Evolutionary conservation across 92 coral and sea anemone genomes (phyloP).

Genomic region (Palythoa grandiflora): DNA sequence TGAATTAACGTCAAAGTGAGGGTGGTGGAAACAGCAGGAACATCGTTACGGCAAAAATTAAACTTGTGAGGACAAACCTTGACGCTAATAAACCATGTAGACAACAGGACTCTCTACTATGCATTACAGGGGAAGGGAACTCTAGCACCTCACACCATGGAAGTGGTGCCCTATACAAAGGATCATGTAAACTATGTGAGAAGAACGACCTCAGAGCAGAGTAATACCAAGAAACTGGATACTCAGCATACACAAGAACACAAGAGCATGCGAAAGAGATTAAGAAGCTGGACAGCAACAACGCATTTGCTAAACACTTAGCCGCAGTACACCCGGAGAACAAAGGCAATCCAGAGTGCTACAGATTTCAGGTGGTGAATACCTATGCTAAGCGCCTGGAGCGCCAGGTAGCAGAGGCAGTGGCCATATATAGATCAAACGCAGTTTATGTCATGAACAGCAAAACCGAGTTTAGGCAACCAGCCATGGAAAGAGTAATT

Average conservation of each 20-base stretch:
- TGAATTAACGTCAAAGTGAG: conserved; percentile 16
- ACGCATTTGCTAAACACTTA: conserved; percentile 1
- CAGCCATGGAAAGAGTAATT: background rate
- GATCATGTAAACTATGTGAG: conserved; percentile 14
- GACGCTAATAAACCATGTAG: conserved; percentile 6
- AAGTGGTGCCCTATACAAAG: conserved; percentile 33
- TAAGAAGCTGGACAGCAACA: background rate
- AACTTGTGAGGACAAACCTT: conserved; percentile 3
- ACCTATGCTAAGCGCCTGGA: conserved; percentile 1
- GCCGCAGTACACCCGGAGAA: background rate
- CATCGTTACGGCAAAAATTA: conserved; percentile 12
- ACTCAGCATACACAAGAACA: conserved; percentile 14
- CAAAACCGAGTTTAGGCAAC: background rate
- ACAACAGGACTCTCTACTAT: conserved; percentile 10
- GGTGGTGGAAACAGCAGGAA: conserved; percentile 27
- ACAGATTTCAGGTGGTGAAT: conserved; percentile 6
- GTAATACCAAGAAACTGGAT: conserved; percentile 14
- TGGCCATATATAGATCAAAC: conserved; percentile 10
- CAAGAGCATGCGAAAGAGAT: conserved; percentile 3
- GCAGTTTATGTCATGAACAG: conserved; percentile 4
- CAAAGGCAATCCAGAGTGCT: background rate
- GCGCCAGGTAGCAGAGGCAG: background rate
- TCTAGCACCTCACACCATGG: conserved; percentile 23
- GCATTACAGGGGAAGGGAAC: conserved; percentile 31
- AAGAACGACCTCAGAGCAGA: background rate